Conservation (phyloP, 2,888 invertebrate genomes). For the Charanyca ferruginea region DNA sequence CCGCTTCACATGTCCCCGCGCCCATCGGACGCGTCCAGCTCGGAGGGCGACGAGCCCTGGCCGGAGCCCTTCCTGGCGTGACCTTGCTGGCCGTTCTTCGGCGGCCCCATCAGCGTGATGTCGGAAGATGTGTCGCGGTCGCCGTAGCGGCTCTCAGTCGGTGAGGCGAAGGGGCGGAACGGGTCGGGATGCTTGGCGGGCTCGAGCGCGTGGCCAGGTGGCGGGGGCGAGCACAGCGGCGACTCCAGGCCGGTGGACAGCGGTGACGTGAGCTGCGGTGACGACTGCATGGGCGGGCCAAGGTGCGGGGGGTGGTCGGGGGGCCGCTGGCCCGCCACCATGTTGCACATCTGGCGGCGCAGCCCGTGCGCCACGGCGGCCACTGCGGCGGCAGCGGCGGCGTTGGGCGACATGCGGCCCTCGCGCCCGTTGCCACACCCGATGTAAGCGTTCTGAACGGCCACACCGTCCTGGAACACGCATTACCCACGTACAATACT, state of each 20-base stretch:
- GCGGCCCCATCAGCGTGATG: slow-evolving; percentile 85
- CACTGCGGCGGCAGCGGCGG: slow-evolving; percentile 96
- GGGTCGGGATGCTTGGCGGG: slow-evolving; percentile 89
- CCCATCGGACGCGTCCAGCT: slow-evolving; percentile 92
- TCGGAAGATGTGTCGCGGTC: slow-evolving; percentile 91
- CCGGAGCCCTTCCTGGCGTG: slow-evolving; percentile 76
- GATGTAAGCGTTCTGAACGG: slow-evolving; percentile 90
- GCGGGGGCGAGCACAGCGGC: slow-evolving; percentile 92
- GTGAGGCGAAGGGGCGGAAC: slow-evolving; percentile 91
- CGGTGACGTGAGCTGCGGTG: slow-evolving; percentile 89
- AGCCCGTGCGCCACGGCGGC: slow-evolving; percentile 96
- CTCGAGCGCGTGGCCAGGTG: slow-evolving; percentile 93
- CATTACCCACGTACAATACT: slow-evolving; percentile 65
- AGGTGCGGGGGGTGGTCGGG: slow-evolving; percentile 88
- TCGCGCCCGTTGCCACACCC: slow-evolving; percentile 91
- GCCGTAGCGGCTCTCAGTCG: slow-evolving; percentile 92
- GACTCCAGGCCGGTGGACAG: slow-evolving; percentile 92
- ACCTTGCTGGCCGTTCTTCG: slow-evolving; percentile 81
- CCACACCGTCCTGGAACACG: slow-evolving; percentile 92
- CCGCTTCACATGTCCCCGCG: slow-evolving; percentile 90
- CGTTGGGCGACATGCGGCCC: slow-evolving; percentile 90
- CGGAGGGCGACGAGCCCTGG: slow-evolving; percentile 89
- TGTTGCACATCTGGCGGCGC: slow-evolving; percentile 96
- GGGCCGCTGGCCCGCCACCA: slow-evolving; percentile 91
- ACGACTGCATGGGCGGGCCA: slow-evolving; percentile 83